Base-by-base conservation (phyloP, 1,140 invertebrate genomes). In the silkworm (Bombyx mori) region DNA sequence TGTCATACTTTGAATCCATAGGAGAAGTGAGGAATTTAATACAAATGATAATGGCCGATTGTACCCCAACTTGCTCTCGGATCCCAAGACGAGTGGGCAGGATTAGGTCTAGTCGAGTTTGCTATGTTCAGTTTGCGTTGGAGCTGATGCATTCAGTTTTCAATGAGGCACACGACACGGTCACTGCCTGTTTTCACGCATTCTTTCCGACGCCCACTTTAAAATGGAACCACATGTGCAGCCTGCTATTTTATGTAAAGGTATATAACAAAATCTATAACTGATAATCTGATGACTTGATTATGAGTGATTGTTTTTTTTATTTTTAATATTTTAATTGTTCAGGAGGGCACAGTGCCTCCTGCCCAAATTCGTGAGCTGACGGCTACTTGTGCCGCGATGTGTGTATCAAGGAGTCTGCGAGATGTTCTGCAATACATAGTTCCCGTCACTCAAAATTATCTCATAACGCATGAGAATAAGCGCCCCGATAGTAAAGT, bases 141-240 rank as follows among this genome's bases (percentile, higher is more conserved):
- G 84, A 91, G 61, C 88, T 93, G 88, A 92, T 90, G 0, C 88
- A 89, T 42, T 90, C 91, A 45, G 94, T 99, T 57, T 83, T 99
- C 9, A 93, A 96, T 42, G 97, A 98, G 73, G 97, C 95, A 70
- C 95, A 98, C 69, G 90, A 92, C 55, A 97, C 96, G 8, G 97
- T 98, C 78, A 94, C 96, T 3, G 89, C 93, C 3, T 98, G 97
- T 82, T 99, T 97, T 75, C 96, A 98, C 86, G 96, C 96, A 0
- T 99, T 99, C 88, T 99, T 98, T 88, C 97, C 98, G 0, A 98
- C 96, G 1, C 94, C 95, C 0, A 93, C 92, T 58, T 88, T 98
- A 18, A 98, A 98, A 79, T 98, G 97, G 97, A 93, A 93, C 58
- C 95, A 94, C 73, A 81, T 99, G 0, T 98, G 97, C 86, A 94